Conservation (phyloP, 2,113 vertebrate species). For the Planiliza haematocheilus region DNA sequence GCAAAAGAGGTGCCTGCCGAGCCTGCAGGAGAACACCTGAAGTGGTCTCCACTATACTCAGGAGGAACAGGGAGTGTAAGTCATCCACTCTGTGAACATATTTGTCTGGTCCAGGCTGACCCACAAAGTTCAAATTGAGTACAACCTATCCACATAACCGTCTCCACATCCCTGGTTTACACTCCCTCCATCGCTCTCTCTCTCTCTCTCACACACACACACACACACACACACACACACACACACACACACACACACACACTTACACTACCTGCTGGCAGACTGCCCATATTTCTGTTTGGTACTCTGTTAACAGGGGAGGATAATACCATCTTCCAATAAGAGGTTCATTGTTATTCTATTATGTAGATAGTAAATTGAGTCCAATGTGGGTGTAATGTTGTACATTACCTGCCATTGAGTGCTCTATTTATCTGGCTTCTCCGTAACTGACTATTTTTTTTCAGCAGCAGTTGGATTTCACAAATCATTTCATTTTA, state of each 20-base stretch:
- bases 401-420: constrained; percentile 40
- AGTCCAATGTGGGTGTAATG: constrained; percentile 34
- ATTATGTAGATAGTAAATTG: constrained; percentile 38
- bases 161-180: neutral
- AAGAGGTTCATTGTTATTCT: constrained; percentile 65
- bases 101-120: constrained; percentile 12
- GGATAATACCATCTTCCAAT: constrained; percentile 52
- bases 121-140: constrained; percentile 22
- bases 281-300: constrained; percentile 33
- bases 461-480: constrained; percentile 20
- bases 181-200: neutral
- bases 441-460: constrained; percentile 24
- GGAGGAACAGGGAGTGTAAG: neutral
- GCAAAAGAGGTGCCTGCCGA: neutral
- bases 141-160: neutral
- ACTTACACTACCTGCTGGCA: constrained; percentile 26
- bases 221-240: neutral
- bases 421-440: constrained; percentile 34
- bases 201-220: neutral
- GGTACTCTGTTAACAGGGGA: constrained; percentile 32
- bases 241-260: neutral
- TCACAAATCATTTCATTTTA: constrained; percentile 35
- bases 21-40: constrained; percentile 5
- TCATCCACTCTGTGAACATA: constrained; percentile 3
- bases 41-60: constrained; percentile 18